Conservation (phyloP, 1,140 invertebrate genomes). For the Helicorthomorpha holstii region DNA sequence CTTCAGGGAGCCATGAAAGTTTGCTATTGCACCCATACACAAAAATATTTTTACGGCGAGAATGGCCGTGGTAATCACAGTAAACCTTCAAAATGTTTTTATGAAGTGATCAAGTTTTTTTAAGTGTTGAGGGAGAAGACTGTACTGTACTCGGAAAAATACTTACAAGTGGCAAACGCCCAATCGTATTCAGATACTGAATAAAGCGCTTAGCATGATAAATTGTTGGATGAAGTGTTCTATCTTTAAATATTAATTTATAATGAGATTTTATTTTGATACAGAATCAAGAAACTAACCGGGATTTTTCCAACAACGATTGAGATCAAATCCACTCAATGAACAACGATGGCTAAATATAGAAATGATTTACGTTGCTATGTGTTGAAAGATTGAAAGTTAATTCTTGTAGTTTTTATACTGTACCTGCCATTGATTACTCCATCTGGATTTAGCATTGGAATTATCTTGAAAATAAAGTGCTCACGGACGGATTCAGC, state of each 20-base stretch:
- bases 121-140: too few relatives aligned
- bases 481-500: constrained; percentile 62
- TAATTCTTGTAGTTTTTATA: constrained; percentile 15
- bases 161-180: constrained; percentile 1
- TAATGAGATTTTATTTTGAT: too few relatives aligned
- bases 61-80: constrained; percentile 81
- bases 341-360: constrained; percentile 60
- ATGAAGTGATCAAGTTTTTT: not conserved
- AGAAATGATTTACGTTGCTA: constrained; percentile 14
- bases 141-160: too few relatives aligned
- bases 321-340: constrained; percentile 61
- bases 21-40: constrained; percentile 61
- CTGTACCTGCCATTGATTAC: constrained; percentile 82
- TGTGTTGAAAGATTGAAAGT: not conserved
- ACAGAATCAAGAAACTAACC: too few relatives aligned
- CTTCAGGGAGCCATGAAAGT: constrained; percentile 25
- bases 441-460: constrained; percentile 90
- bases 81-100: constrained; percentile 40
- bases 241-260: too few relatives aligned
- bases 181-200: constrained; percentile 19
- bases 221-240: constrained; percentile 61
- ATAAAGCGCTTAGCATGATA: constrained; percentile 55
- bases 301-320: constrained; percentile 59
- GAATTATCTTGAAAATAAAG: constrained; percentile 90
- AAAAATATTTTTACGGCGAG: constrained; percentile 72